Base-by-base conservation (phyloP, 2,113 vertebrate genomes). In the Ondatra zibethicus region DNA sequence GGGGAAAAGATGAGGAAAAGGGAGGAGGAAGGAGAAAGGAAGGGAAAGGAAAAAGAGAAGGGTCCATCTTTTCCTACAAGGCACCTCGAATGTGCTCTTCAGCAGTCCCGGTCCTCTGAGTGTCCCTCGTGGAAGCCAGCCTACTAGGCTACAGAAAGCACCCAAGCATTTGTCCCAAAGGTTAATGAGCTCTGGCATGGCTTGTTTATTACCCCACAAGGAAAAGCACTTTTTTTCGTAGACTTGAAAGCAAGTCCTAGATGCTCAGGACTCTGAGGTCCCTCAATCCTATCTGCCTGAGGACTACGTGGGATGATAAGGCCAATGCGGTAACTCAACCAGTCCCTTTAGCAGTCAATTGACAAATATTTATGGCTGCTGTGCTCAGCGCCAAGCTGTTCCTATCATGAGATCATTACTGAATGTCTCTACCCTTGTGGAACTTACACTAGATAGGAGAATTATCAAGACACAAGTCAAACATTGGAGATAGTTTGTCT, bases 181-280 rank as follows among this genome's bases (percentile, higher is more conserved):
- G 55, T 91, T 55, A 78, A 87, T 11, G 42, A 95, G 58, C 65
- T n/a, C 87, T 76, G 61, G 76, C 0, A 23, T 78, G 10, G 58
- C n/a, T 50, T 33, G 13, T 86, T 84, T 68, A 72, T 78, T 72
- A 76, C 33, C 70, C 68, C 27, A 33, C 61, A 84, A 75, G 42
- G 58, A 88, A 92, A 86, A 93, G 55, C 39, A 50, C n/a, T 27
- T 92, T 89, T 39, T 92, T 84, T 58, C 33, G 21, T 61, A 75
- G 78, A 55, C 55, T 47, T 96, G 39, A 94, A 76, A 92, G 87
- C 3, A 73, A 55, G 16, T 94, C 36, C 12, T 55, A n/a, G 9
- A 88, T 42, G 39, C 50, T 85, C 47, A 52, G 95, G 96, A 89
- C 50, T 82, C 47, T 81, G 50, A 36, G 16, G 58, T 17, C 25